Evolutionary conservation across 2,113 vertebrate species (phyloP).

Genomic region (Cyprinus carpio): DNA sequence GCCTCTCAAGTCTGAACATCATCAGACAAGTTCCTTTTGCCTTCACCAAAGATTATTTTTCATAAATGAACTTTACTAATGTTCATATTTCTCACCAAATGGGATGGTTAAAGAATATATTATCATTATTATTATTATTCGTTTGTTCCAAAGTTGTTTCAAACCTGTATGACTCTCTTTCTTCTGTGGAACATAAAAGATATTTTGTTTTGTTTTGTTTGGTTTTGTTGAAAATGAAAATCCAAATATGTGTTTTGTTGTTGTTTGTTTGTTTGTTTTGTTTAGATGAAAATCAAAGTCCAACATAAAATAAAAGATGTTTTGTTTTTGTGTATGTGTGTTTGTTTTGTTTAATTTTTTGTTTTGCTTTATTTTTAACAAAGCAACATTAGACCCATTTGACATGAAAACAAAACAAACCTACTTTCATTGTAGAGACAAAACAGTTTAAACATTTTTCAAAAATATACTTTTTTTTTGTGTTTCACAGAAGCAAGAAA

Average conservation of each 20-base stretch:
- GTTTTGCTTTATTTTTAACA: not conserved
- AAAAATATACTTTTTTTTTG: not conserved
- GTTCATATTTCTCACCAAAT: not conserved
- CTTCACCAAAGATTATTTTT: not conserved
- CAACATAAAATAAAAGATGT: not conserved
- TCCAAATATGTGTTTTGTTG: not conserved
- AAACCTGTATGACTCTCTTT: not conserved
- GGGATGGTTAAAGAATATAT: not conserved
- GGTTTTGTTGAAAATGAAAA: too few species aligned
- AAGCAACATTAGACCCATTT: too few species aligned
- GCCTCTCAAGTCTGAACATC: not conserved
- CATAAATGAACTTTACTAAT: not conserved
- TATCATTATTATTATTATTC: too few species aligned
- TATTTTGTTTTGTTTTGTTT: not conserved
- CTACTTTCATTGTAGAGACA: not conserved
- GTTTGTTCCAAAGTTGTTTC: too few species aligned
- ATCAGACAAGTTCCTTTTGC: not conserved
- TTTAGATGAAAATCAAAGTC: too few species aligned
- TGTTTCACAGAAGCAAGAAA: not conserved
- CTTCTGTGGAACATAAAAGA: not conserved
- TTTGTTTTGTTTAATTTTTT: not conserved
- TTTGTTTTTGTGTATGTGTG: not conserved
- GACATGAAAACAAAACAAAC: not conserved
- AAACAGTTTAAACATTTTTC: not conserved
- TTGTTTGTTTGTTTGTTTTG: not conserved